phyloP scores from a whole-genome alignment of 2,113 vertebrate species.

The Chloropsis cyanopogon region DNA sequence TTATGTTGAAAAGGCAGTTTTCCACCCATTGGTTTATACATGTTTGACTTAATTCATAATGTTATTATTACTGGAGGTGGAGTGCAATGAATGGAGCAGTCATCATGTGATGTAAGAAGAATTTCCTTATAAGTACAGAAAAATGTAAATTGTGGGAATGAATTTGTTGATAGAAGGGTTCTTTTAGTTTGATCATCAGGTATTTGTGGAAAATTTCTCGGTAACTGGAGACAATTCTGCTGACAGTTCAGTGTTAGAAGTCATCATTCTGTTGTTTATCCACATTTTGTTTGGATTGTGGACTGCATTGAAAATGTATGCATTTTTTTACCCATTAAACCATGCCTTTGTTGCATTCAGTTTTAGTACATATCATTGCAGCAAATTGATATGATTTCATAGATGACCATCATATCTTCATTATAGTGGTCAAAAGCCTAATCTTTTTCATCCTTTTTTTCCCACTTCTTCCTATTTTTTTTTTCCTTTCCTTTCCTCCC shows the following conservation, averaged over 20 bases:
- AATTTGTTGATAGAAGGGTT: neutral
- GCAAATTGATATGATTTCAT: neutral
- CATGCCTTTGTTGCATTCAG: accelerated
- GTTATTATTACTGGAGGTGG: neutral
- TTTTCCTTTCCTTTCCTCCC: too few relatives aligned
- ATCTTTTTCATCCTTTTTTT: neutral
- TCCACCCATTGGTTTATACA: neutral
- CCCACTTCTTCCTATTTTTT: accelerated
- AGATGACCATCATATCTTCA: neutral
- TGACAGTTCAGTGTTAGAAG: neutral
- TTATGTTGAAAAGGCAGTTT: neutral
- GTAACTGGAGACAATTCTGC: neutral
- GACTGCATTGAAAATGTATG: neutral
- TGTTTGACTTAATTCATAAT: neutral
- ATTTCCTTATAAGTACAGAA: neutral
- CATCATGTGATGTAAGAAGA: neutral
- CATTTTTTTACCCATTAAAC: neutral
- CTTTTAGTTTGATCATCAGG: neutral
- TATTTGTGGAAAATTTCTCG: neutral
- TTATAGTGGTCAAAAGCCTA: neutral
- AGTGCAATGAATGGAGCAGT: neutral
- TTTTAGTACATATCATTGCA: neutral
- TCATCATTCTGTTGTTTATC: neutral
- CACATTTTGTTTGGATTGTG: neutral
- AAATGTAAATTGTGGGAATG: neutral